Evolutionary conservation across 2,888 invertebrate genomes (phyloP).

Genomic region (Trichacis sp.): DNA sequence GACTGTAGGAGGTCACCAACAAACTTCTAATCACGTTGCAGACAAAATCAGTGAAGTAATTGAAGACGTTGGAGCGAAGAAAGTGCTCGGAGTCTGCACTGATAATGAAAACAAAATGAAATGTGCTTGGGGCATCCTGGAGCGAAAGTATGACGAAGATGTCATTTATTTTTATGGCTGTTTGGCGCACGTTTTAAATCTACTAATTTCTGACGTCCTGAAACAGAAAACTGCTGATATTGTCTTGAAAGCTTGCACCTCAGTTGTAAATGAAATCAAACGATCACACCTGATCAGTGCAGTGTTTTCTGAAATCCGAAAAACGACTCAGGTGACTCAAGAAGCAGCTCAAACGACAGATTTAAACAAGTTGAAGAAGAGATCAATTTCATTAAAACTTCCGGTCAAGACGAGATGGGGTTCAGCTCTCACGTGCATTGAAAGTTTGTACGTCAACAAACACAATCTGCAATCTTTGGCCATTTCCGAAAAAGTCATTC

Average conservation of each 20-base stretch:
- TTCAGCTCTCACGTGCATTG: not conserved
- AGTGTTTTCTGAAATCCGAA: not conserved
- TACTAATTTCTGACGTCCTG: not conserved
- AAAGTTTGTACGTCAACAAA: not conserved
- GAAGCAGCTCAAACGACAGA: not conserved
- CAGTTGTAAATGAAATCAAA: not conserved
- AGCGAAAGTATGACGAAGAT: not conserved
- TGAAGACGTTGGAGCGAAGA: slow-evolving; percentile 9
- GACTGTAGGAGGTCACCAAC: slow-evolving; percentile 9
- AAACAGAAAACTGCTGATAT: not conserved
- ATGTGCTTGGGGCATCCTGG: slow-evolving; percentile 4
- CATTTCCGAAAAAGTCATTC: not conserved
- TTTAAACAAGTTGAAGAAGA: not conserved
- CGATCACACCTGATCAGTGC: not conserved
- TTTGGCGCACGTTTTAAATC: not conserved
- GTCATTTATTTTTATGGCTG: slow-evolving; percentile 1
- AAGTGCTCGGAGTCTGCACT: slow-evolving; percentile 17
- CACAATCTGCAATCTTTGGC: not conserved
- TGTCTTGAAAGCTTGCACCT: not conserved
- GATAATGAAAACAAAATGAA: slow-evolving; percentile 20
- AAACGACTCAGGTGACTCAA: not conserved
- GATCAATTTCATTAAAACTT: not conserved
- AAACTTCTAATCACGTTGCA: slow-evolving; percentile 11
- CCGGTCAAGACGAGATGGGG: not conserved
- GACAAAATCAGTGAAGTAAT: slow-evolving; percentile 15